Base-by-base conservation (phyloP, 1,140 invertebrate species). In the Medauroidea extradentata region DNA sequence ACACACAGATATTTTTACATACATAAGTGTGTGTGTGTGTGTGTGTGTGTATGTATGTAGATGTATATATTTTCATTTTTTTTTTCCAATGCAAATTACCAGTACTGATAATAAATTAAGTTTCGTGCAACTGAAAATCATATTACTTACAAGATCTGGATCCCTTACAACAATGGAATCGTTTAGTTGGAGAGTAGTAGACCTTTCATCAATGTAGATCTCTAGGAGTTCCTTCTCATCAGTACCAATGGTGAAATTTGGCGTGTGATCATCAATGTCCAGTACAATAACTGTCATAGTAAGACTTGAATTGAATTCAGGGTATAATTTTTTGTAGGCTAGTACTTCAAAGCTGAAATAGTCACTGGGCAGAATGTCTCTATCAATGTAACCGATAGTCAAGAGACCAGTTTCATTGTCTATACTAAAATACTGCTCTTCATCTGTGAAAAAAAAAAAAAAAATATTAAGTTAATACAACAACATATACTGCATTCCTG, bases 231-330 rank as follows among this genome's bases (percentile, higher is more conserved):
- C 42, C 0, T 71, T 63, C 5, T 70, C 52, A 1, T 78, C 73
- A 62, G 67, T 62, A 34, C 29, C 29, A 11, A 34, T 34, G 29
- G 29, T 34, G 29, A 34, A 34, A 11, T 34, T 34, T 0, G 81
- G 81, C n/a, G 41, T 60, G 63, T 82, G 73, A 62, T 83, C 78
- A 58, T 83, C 82, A 1, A 81, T 65, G 61, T 83, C 81, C 29
- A 79, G 73, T 18, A 83, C 71, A 19, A 80, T 80, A 29, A 83
- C 75, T 0, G 75, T 71, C 0, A 81, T 73, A 3, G 65, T 66
- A 11, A 34, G 29, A 34, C 29, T 34, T 13, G 69, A 62, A 3
- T 62, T 63, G 0, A 73, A 75, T 64, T 83, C 81, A 7, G 29
- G 29, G 29, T 7, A 34, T 11, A 7, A 4, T 34, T 34, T 34